These are phyloP conservation scores for Cheilosia urbana DNA, from an alignment of 2,888 invertebrate genomes.

Conservation along the genomic window DNA sequence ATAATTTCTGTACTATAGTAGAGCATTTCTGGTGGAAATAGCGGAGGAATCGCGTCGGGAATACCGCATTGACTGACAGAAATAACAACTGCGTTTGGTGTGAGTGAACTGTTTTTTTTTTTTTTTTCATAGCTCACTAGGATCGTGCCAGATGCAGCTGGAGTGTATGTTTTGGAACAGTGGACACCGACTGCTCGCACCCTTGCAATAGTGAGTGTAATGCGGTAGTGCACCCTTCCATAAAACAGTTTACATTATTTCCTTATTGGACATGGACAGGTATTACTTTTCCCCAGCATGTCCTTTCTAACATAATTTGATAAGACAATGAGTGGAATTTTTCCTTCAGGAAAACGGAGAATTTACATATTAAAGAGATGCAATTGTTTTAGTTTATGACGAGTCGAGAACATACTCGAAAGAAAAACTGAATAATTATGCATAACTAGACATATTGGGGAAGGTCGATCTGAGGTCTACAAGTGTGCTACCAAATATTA, in stretches of 20 bases:
- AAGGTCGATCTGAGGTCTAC: too few relatives aligned
- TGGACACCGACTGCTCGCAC: constrained; percentile 59
- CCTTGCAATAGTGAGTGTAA: constrained; percentile 40
- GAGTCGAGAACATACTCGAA: too few relatives aligned
- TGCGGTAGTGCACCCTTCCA: constrained; percentile 59
- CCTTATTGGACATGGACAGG: constrained; percentile 42
- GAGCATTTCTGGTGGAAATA: constrained; percentile 35
- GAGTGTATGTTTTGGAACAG: constrained; percentile 71
- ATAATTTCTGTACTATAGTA: constrained; percentile 36
- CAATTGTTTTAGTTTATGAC: not conserved
- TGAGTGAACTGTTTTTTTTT: constrained; percentile 60
- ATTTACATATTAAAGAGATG: not conserved
- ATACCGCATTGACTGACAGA: constrained; percentile 69
- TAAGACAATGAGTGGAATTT: constrained; percentile 15
- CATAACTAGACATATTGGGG: too few relatives aligned
- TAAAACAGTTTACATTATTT: constrained; percentile 35
- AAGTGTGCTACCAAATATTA: too few relatives aligned
- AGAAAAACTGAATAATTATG: too few relatives aligned
- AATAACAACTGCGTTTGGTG: constrained; percentile 60
- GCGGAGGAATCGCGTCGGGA: constrained; percentile 59
- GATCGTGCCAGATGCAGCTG: constrained; percentile 73
- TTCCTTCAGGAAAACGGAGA: not conserved
- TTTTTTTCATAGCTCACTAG: constrained; percentile 68
- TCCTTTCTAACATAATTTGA: constrained; percentile 31
- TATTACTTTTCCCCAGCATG: constrained; percentile 13